Conservation (phyloP, 2,113 vertebrate species). For the Apeltes quadracus region DNA sequence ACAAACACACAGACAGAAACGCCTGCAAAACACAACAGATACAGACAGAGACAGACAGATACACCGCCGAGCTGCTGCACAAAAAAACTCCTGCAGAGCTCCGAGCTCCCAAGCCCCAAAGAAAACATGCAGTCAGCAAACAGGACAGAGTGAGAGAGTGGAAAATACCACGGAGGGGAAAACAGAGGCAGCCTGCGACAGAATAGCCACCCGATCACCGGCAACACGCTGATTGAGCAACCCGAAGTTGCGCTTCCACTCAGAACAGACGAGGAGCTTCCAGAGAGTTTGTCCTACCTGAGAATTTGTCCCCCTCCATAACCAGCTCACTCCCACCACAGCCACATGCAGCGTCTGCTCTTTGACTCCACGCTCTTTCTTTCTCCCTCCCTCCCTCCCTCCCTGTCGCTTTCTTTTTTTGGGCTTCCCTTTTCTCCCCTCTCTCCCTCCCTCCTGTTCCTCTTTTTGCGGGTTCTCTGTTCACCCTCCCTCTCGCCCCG, state of each 20-base stretch:
- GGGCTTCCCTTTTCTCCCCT: conserved; percentile 62
- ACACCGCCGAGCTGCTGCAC: conserved; percentile 45
- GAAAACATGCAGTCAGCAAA: conserved; percentile 78
- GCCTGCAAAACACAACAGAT: conserved; percentile 19
- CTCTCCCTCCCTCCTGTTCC: conserved; percentile 53
- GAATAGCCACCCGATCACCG: conserved; percentile 44
- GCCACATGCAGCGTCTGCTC: conserved; percentile 85
- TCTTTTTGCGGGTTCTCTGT: conserved; percentile 44
- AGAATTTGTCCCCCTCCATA: conserved; percentile 97
- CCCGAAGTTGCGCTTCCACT: conserved; percentile 3
- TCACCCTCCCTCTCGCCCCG: conserved; percentile 57
- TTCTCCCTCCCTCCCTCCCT: conserved; percentile 37
- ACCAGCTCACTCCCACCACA: conserved; percentile 84
- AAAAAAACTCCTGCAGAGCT: conserved; percentile 50
- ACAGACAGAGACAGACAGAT: conserved; percentile 41
- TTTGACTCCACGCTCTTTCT: conserved; percentile 63
- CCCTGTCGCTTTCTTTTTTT: conserved; percentile 60
- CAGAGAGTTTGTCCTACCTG: conserved; percentile 85
- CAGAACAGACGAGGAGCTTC: conserved; percentile 12
- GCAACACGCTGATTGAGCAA: conserved; percentile 13
- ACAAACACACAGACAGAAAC: conserved; percentile 32
- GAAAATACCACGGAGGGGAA: conserved; percentile 74
- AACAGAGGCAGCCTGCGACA: conserved; percentile 47
- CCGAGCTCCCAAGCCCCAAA: conserved; percentile 60
- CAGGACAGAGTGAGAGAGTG: conserved; percentile 74